Conservation (phyloP, 23 tunicate genomes). For the Halocynthia aurantium region DNA sequence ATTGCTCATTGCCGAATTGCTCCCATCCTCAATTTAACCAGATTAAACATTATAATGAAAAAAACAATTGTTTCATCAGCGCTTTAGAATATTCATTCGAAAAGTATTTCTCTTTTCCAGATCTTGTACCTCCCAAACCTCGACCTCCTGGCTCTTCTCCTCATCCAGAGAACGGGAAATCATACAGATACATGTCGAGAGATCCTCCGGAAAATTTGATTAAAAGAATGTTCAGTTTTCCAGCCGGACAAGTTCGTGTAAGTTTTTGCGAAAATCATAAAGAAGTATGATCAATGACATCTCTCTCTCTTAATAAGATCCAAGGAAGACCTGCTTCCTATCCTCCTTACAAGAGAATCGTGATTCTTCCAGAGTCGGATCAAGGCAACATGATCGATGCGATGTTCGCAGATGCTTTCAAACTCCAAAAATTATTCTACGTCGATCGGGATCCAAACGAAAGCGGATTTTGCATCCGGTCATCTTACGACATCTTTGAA, state of each 20-base stretch:
- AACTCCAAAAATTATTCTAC: slow-evolving; percentile 7
- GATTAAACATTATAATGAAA: too few relatives aligned
- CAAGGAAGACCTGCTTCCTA: not conserved
- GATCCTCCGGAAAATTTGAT: not conserved
- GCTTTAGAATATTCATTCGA: too few relatives aligned
- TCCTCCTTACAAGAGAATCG: slow-evolving; percentile 8
- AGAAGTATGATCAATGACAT: not conserved
- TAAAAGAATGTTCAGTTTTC: slow-evolving; percentile 24
- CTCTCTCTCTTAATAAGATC: slow-evolving; percentile 3
- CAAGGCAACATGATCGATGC: not conserved
- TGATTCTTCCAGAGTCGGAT: not conserved
- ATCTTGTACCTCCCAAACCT: too few relatives aligned
- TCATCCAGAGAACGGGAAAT: too few relatives aligned
- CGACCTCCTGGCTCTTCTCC: too few relatives aligned
- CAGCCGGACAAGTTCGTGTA: slow-evolving; percentile 4
- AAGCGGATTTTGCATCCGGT: slow-evolving; percentile 9
- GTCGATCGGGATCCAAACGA: slow-evolving; percentile 1
- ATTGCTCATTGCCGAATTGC: too few relatives aligned
- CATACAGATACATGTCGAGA: too few relatives aligned
- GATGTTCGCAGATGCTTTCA: slow-evolving; percentile 8
- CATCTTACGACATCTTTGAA: slow-evolving; percentile 9
- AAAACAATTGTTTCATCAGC: too few relatives aligned
- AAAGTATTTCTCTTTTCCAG: too few relatives aligned
- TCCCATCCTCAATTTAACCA: too few relatives aligned
- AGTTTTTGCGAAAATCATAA: not conserved